Percentiles rank a stretch among this genome's conserved stretches.
Conservation (phyloP, 2,113 vertebrate species). For the Apaloderma vittatum region DNA sequence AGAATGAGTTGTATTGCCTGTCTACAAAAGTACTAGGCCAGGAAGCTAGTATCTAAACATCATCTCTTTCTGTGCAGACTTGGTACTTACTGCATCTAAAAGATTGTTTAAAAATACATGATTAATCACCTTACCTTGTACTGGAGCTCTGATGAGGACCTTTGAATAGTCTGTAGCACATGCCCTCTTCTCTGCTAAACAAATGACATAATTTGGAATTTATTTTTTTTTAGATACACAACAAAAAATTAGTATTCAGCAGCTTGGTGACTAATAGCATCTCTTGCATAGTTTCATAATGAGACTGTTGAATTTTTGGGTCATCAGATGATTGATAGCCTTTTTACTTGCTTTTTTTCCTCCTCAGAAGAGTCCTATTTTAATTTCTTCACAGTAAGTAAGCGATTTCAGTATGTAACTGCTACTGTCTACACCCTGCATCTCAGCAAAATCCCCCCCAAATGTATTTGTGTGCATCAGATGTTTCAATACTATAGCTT, state of each 20-base stretch:
- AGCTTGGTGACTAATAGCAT: background rate
- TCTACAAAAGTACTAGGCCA: background rate
- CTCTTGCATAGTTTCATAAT: background rate
- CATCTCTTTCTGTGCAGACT: background rate
- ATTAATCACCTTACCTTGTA: slow-evolving; percentile 22
- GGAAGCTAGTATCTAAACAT: background rate
- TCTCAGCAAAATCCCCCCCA: background rate
- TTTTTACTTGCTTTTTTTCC: background rate
- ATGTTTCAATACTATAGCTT: background rate
- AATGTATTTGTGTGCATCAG: background rate
- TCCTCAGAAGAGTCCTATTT: background rate
- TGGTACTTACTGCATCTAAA: background rate
- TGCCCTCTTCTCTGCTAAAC: background rate
- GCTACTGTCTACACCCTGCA: background rate
- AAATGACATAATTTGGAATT: background rate
- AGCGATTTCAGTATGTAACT: background rate
- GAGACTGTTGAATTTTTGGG: background rate
- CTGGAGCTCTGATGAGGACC: background rate
- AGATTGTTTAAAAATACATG: background rate
- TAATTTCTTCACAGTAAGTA: background rate
- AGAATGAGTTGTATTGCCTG: background rate
- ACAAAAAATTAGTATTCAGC: background rate
- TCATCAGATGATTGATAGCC: background rate
- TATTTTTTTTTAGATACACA: background rate
- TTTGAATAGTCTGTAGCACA: slow-evolving; percentile 25